Evolutionary conservation across 2,888 invertebrate species (phyloP), one percentile per base, ranked within the genome.

Genomic region (Onchidella celtica): DNA sequence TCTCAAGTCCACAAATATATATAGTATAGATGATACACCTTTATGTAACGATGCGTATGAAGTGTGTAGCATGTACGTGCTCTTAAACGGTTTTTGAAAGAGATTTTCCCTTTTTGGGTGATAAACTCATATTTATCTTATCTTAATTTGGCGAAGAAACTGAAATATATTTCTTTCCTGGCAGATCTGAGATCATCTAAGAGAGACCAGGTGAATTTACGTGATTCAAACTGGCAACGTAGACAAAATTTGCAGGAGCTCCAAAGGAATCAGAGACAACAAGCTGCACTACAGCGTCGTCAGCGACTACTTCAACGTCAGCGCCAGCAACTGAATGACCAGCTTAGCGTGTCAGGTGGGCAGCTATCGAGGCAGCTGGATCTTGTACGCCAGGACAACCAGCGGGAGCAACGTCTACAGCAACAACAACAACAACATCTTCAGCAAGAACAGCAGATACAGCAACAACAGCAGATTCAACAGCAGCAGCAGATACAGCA

Each of bases 351-450:
- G 21, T 27, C 32, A 3, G n/a, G 36, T 36, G 36, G 21, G 36
- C 32, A 21, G 34, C 32, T 14, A 69, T n/a, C 40, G 36, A 11
- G 32, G 9, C 34, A n/a, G 36, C 36, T 14, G 24, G 38, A 29
- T 9, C 27, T 24, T 27, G 65, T 27, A 65, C 65, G 65, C 6
- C 65, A 65, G 27, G 27, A 17, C 29, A 24, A 27, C 3, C 65
- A 29, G n/a, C 65, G 65, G 11, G 29, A 65, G 29, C 65, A 65
- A 11, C 65, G 55, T 47, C 47, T 55, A 14, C 72, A 27, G 40
- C 17, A 59, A n/a, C 59, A 72, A 29, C 72, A 72, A 24, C 66
- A n/a, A 59, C 77, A 57, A 29, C 24, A 27, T 3, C 69, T 24
- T 1, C 78, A 69, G 27, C 47, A 40, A 29, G 65, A 47, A 21